These are phyloP conservation scores for Caenorhabditis elegans DNA, from an alignment of 1,140 invertebrate species.

Conservation along the genomic window WBcel235 BX284606.5:7463001-7463500, in stretches of 20 bases:
- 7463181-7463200: background rate
- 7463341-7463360: background rate
- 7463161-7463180: background rate
- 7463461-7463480: constrained; percentile 27
- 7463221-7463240: background rate
- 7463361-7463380: background rate
- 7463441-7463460: background rate
- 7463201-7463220: background rate
- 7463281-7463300: too few species aligned
- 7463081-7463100: constrained; percentile 20
- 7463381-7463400: background rate
- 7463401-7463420: background rate
- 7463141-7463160: background rate
- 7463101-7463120: constrained; percentile 24
- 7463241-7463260: background rate
- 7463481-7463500: background rate
- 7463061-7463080: constrained; percentile 8
- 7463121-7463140: constrained; percentile 2
- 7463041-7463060: background rate
- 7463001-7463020: constrained; percentile 25
- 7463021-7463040: constrained; percentile 32
- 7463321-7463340: too few species aligned
- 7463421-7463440: constrained; percentile 15
- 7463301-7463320: too few species aligned
- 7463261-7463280: background rate